These are phyloP conservation scores for Mesoligia furuncula DNA, from an alignment of 2,888 invertebrate species.

Conservation along the genomic window DNA sequence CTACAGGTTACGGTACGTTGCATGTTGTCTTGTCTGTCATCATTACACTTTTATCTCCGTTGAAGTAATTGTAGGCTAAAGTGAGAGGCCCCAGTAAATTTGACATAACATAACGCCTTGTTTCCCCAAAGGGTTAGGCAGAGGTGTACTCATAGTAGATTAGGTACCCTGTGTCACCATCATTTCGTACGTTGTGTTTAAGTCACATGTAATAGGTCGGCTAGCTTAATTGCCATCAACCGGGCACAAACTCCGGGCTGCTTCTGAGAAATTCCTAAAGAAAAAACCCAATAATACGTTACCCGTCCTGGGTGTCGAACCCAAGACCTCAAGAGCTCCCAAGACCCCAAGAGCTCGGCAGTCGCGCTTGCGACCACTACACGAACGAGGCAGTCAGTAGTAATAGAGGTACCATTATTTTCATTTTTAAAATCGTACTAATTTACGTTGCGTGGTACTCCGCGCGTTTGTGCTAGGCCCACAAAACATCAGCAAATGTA, in stretches of 20 bases:
- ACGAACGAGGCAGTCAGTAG: not conserved
- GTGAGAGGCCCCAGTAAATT: not conserved
- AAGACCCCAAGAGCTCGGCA: not conserved
- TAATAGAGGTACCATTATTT: not conserved
- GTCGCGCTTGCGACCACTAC: not conserved
- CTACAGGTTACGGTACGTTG: not conserved
- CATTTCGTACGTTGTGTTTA: not conserved
- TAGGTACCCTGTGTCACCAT: not conserved
- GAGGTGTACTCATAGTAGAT: too few species aligned
- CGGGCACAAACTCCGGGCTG: not conserved
- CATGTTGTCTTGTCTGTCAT: not conserved
- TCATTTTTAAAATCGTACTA: not conserved
- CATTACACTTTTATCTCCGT: not conserved
- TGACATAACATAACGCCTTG: not conserved
- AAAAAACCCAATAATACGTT: not conserved
- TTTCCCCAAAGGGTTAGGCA: not conserved
- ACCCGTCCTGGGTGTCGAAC: not conserved
- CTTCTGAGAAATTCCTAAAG: not conserved
- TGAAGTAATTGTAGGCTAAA: not conserved
- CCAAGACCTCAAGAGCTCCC: too few species aligned
- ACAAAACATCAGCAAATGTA: not conserved
- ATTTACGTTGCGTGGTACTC: too few species aligned
- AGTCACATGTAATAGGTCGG: too few species aligned
- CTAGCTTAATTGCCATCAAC: not conserved
- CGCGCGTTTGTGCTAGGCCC: not conserved